Percentiles rank a stretch among this genome's conserved stretches.
Conservation (phyloP, 1,140 invertebrate species). For the Meteorus sp. region DNA sequence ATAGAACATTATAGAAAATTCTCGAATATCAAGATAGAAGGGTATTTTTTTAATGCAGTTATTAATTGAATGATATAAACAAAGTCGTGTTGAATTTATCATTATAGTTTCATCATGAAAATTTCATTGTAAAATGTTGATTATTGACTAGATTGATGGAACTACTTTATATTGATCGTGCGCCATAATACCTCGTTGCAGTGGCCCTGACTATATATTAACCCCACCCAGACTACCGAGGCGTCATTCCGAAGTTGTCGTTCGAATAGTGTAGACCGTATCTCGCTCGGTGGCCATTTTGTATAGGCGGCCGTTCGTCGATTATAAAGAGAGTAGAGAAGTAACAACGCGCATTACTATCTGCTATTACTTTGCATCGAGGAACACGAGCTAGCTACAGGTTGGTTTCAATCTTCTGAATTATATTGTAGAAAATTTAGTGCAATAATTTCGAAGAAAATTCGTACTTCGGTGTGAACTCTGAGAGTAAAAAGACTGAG, state of each 20-base stretch:
- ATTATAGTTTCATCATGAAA: not conserved
- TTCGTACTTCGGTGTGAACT: no score
- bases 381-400: conserved; percentile 46
- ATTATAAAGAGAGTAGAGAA: no score
- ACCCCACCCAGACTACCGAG: not conserved
- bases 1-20: not conserved
- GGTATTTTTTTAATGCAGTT: not conserved
- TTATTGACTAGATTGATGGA: not conserved
- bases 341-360: conserved; percentile 21
- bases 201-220: conserved; percentile 33
- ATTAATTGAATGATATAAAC: no score
- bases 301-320: conserved; percentile 8
- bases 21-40: not conserved
- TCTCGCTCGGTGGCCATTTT: conserved; percentile 28
- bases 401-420: conserved; percentile 42
- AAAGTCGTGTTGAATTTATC: no score
- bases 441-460: conserved; percentile 12
- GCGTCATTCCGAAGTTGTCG: conserved; percentile 30
- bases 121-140: not conserved
- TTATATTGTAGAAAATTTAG: conserved; percentile 27
- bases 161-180: conserved; percentile 39
- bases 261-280: conserved; percentile 27
- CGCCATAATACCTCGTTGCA: conserved; percentile 33
- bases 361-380: conserved; percentile 31
- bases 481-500: no score